phyloP scores from a whole-genome alignment of 2,797 vertebrate genomes.

The Merluccius polli region DNA sequence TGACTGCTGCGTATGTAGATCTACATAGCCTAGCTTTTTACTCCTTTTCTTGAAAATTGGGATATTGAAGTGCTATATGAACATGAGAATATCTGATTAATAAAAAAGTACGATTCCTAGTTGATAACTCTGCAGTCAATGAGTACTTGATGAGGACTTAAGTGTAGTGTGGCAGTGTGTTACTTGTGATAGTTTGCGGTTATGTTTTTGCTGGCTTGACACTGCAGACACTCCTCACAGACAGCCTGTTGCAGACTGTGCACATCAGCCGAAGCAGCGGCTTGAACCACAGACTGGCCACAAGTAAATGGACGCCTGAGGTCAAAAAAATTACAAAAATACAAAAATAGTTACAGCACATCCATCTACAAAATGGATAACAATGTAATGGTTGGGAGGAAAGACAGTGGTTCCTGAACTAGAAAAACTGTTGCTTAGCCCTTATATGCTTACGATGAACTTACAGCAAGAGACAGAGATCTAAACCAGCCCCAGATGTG shows the following conservation, averaged over 20 bases:
- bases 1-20: no score
- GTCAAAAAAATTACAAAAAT: slow-evolving; percentile 1
- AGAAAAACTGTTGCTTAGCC: slow-evolving; percentile 16
- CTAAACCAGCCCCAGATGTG: slow-evolving; percentile 59
- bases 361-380: slow-evolving; percentile 20
- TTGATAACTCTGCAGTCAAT: not conserved
- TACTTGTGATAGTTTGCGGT: not conserved
- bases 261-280: slow-evolving; percentile 18
- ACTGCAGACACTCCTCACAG: not conserved
- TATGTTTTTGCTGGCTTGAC: slow-evolving; percentile 1
- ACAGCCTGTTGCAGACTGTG: not conserved
- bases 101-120: not conserved
- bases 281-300: slow-evolving; percentile 26
- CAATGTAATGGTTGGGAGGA: slow-evolving; percentile 21
- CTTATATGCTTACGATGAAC: slow-evolving; percentile 41
- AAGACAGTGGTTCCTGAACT: not conserved
- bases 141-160: slow-evolving; percentile 1
- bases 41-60: not conserved
- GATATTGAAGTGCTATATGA: not conserved
- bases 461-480: slow-evolving; percentile 39
- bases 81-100: not conserved
- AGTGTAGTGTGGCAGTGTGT: not conserved
- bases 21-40: not conserved
- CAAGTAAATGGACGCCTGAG: not conserved
- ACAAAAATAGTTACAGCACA: slow-evolving; percentile 4